These are phyloP conservation scores for Brachycybe producta DNA, from an alignment of 2,888 invertebrate species.

Conservation along the genomic window DNA sequence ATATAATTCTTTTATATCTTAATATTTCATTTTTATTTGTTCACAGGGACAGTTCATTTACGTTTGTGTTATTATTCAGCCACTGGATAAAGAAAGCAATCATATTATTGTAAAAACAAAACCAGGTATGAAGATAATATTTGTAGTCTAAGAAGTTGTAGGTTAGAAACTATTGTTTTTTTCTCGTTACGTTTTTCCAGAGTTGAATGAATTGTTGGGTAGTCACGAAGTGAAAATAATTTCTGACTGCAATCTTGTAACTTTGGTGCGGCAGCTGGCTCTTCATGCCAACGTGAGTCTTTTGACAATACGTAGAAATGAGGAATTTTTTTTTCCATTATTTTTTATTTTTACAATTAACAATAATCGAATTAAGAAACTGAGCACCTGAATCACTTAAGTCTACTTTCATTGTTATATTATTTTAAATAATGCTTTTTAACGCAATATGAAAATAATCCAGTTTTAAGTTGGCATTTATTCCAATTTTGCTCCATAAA, in stretches of 20 bases:
- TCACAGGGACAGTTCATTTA: conserved; percentile 84
- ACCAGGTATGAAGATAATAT: conserved; percentile 43
- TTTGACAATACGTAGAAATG: no score
- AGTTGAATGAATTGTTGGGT: conserved; percentile 45
- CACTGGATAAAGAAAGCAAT: conserved; percentile 72
- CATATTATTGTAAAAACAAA: conserved; percentile 69
- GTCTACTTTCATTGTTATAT: conserved; percentile 3
- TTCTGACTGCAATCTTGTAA: conserved; percentile 73
- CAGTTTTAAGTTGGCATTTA: no score
- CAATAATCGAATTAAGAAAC: conserved; percentile 14
- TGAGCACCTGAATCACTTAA: conserved; percentile 1
- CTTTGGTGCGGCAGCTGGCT: conserved; percentile 78
- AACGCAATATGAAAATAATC: no score
- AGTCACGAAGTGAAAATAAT: conserved; percentile 69
- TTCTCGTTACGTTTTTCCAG: conserved; percentile 25
- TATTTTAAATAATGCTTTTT: no score
- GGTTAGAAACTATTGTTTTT: conserved; percentile 3
- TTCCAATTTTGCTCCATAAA: no score
- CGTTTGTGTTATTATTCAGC: conserved; percentile 82
- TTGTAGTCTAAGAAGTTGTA: neutral
- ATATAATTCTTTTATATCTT: neutral
- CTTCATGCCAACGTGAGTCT: conserved; percentile 74
- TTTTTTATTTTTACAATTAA: conserved; percentile 3
- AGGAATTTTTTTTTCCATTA: conserved; percentile 7
- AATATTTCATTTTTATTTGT: conserved; percentile 2